A percentile compares a stretch with the other conserved stretches of the same genome.
phyloP scores from a whole-genome alignment of 2,113 vertebrate genomes.

The Aspidoscelis tigris region DNA sequence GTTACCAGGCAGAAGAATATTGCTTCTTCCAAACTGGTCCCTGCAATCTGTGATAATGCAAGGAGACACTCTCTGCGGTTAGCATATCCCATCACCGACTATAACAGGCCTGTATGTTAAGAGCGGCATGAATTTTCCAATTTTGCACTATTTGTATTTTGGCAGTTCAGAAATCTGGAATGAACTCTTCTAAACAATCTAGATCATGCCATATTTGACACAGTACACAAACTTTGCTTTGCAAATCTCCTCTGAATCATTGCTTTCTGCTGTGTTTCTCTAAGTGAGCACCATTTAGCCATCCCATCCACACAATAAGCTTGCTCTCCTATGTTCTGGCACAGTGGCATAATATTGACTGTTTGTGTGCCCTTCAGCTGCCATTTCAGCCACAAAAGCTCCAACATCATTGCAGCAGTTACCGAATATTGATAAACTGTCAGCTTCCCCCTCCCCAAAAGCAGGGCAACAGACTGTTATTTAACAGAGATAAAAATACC shows the following conservation, averaged over 20 bases:
- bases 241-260: not conserved
- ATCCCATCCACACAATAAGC: not conserved
- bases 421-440: conserved; percentile 71
- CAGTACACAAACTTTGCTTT: not conserved
- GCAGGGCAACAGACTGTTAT: conserved; percentile 65
- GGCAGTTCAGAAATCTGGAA: too few species aligned
- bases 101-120: too few species aligned
- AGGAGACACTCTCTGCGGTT: too few species aligned
- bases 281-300: not conserved
- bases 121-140: too few species aligned
- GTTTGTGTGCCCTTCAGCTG: conserved; percentile 35
- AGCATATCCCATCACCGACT: too few species aligned
- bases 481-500: conserved; percentile 68
- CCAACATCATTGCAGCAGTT: conserved; percentile 41
- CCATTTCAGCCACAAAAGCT: conserved; percentile 31
- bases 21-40: too few species aligned
- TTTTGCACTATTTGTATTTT: too few species aligned
- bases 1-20: too few species aligned
- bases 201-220: not conserved
- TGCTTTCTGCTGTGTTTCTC: not conserved
- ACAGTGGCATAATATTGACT: not conserved
- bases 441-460: conserved; percentile 53
- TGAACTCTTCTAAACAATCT: not conserved
- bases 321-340: not conserved
- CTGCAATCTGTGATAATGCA: too few species aligned